Evolutionary conservation across 2,888 invertebrate genomes (phyloP), one percentile per base, ranked within the genome.

Genomic region (Macrophya annulata): DNA sequence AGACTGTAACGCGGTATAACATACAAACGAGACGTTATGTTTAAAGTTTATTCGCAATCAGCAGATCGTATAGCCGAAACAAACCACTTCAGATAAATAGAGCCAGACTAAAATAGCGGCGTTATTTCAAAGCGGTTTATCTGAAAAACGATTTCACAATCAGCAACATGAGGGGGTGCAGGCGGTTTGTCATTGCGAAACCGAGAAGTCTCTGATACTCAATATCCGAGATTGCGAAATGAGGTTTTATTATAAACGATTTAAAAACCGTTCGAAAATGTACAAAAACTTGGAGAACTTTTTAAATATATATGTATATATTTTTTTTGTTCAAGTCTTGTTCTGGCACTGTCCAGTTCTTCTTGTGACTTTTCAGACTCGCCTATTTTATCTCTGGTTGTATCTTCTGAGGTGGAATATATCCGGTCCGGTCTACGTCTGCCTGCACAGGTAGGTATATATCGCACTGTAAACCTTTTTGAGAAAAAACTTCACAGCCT

Each of bases 31-130:
- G 37, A 59, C n/a, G 21, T 40, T 8, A 21, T 21, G 81, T 59
- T 51, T 81, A 51, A 59, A 62, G 40, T 81, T 81, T 62, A 62
- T 62, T 59, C 43, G 17, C 81, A 81, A 81, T 81, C 62, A 59
- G 62, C 37, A 43, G 37, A 62, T 74, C 72, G 43, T 62, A 51
- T 81, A 40, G 81, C 81, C 59, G 51, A 59, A 81, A 40, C 81
- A 81, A 62, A 62, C 43, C 17, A 51, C 51, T 51, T 17, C 9
- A 31, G 51, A 43, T 21, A 31, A 12, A 9, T 31, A 37, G 51
- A 55, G 37, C 37, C 51, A 77, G 77, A 55, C 51, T 10, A 77
- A 77, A 77, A 51, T 77, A 17, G 48, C 48, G 55, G 77, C 37
- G 37, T 55, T 37, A 21, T 37, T 37, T 55, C 77, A 77, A 77